Evolutionary conservation across 2,888 invertebrate genomes (phyloP), one percentile per base, ranked within the genome.

Genomic region (Ischnura elegans): DNA sequence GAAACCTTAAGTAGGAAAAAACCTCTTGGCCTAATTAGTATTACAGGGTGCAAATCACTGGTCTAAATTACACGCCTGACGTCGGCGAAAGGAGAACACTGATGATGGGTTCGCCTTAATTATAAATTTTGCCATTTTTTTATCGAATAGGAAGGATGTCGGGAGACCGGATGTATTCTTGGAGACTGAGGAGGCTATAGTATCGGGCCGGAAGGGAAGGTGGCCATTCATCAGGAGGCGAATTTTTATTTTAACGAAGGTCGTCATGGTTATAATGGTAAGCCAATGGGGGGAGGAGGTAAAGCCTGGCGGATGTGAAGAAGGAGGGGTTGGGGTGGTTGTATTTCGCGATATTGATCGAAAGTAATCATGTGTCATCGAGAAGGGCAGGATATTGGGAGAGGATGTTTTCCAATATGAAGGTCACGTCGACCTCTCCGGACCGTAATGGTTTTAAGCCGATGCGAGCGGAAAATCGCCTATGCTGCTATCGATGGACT

Each of bases 351-450:
- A 90, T 90, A 90, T 90, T 61, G 90, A 90, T 90, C 90, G 90
- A 61, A 43, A 43, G 61, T 90, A 90, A 90, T 90, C 90, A 90
- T 90, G 43, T 61, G 55, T 90, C 90, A 90, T 90, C 90, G 90
- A 61, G 90, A 42, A 36, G 43, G 90, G 61, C 47, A 87, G 61
- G 43, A 61, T 90, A 55, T 61, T 13, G 90, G n/a, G 61, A 90
- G 43, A 51, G 87, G 61, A 66, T 90, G 61, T 90, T 47, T 87
- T 87, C 61, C 43, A n/a, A 90, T 76, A 36, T 61, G 61, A 61
- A 90, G 90, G 90, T 61, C 90, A 90, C 61, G 45, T n/a, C 21
- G 42, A 21, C 43, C 76, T 76, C 76, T 19, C 25, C 13, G 61
- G 61, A 61, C 61, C 55, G 43, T 61, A 90, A 90, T 90, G 61